Percentiles rank a stretch among this genome's conserved stretches.
Conservation (phyloP, 1,140 invertebrate species). For the Anastatus disparis region DNA sequence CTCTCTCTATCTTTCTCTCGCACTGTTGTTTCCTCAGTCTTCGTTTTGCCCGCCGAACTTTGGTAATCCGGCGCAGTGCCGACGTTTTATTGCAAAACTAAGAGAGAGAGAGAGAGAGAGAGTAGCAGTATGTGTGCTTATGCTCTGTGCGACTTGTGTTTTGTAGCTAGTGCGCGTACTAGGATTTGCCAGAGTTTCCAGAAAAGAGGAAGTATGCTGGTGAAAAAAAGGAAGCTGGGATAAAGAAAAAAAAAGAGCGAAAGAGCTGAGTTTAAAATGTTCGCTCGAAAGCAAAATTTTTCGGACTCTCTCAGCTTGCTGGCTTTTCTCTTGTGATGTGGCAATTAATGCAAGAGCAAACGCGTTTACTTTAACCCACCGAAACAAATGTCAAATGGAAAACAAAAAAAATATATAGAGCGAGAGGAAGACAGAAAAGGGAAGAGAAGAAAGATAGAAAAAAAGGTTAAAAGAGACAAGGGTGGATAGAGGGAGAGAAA, state of each 20-base stretch:
- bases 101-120: too few species aligned
- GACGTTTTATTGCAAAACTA: slow-evolving; percentile 27
- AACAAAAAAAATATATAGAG: too few species aligned
- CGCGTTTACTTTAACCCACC: too few species aligned
- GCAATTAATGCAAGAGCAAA: slow-evolving; percentile 20
- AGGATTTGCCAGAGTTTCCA: not conserved
- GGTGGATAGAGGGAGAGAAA: not conserved
- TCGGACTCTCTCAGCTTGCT: not conserved
- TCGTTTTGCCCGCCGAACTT: slow-evolving; percentile 11
- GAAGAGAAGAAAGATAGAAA: not conserved
- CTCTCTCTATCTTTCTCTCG: too few species aligned
- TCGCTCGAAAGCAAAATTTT: slow-evolving; percentile 24
- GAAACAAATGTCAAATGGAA: slow-evolving; percentile 31
- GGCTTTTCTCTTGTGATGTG: slow-evolving; percentile 13
- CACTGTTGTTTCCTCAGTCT: not conserved
- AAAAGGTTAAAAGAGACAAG: too few species aligned
- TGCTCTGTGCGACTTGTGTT: slow-evolving; percentile 14
- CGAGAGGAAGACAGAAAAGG: not conserved
- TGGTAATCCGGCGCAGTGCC: slow-evolving; percentile 12
- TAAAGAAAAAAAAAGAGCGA: not conserved
- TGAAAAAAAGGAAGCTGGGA: not conserved
- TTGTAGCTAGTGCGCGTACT: not conserved
- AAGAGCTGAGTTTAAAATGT: not conserved
- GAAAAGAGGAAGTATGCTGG: not conserved
- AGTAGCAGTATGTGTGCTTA: too few species aligned